phyloP scores from a whole-genome alignment of 2,797 vertebrate species.

The Spinibarbus caldwelli region DNA sequence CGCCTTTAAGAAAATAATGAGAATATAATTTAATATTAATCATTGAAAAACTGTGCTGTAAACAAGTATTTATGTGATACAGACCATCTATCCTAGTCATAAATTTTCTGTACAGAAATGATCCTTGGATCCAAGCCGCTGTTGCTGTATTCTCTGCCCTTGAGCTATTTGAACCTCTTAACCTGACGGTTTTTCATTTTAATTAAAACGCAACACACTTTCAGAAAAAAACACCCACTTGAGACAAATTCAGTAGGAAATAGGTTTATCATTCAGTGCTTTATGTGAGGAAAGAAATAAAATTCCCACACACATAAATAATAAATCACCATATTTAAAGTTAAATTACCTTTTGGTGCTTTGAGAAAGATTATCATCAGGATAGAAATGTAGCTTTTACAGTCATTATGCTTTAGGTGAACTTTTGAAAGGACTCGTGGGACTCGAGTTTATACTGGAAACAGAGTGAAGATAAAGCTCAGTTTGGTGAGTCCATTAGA shows the following conservation, averaged over 20 bases:
- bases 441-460: neutral
- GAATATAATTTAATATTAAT: neutral
- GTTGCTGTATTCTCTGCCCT: slow-evolving; percentile 47
- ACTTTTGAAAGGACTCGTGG: slow-evolving; percentile 8
- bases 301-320: slow-evolving; percentile 40
- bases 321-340: slow-evolving; percentile 49
- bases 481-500: neutral
- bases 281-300: slow-evolving; percentile 51
- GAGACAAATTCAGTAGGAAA: slow-evolving; percentile 32
- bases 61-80: slow-evolving; percentile 25
- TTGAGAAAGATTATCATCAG: slow-evolving; percentile 15
- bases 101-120: neutral
- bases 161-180: slow-evolving; percentile 38
- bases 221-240: slow-evolving; percentile 24
- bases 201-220: slow-evolving; percentile 52
- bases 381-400: neutral
- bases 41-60: neutral
- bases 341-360: slow-evolving; percentile 43
- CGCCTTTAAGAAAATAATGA: neutral
- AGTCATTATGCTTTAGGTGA: slow-evolving; percentile 13
- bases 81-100: slow-evolving; percentile 1
- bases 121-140: neutral
- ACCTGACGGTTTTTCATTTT: slow-evolving; percentile 49
- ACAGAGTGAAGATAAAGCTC: neutral
- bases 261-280: slow-evolving; percentile 39